phyloP scores from a whole-genome alignment of 2,797 vertebrate species.

The Schizopygopsis malacanthus region DNA sequence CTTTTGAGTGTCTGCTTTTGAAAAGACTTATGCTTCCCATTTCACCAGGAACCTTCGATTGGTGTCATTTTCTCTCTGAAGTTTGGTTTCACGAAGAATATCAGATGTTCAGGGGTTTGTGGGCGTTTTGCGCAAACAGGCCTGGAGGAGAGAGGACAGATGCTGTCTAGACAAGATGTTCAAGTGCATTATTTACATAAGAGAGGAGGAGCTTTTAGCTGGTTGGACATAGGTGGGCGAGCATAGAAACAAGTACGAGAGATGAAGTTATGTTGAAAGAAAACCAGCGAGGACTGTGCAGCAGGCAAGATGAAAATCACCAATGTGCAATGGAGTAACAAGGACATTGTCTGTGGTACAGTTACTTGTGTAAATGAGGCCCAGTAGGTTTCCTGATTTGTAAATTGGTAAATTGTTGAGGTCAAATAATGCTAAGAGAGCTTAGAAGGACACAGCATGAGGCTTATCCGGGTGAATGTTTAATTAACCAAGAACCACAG shows the following conservation, averaged over 20 bases:
- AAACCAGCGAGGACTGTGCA: neutral
- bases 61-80: neutral
- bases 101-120: constrained; percentile 16
- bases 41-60: neutral
- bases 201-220: constrained; percentile 24
- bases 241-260: neutral
- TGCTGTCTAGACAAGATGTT: constrained; percentile 29
- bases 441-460: neutral
- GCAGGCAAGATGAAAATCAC: constrained; percentile 1
- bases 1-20: neutral
- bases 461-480: neutral
- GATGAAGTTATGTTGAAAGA: constrained; percentile 9
- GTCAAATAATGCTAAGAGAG: neutral
- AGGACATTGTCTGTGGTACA: neutral
- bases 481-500: constrained; percentile 5
- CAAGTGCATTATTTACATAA: constrained; percentile 28
- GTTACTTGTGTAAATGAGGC: constrained; percentile 14
- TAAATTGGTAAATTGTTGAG: neutral
- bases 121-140: neutral
- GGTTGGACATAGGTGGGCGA: constrained; percentile 4
- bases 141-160: constrained; percentile 15
- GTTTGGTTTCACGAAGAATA: constrained; percentile 12
- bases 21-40: neutral
- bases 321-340: neutral
- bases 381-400: neutral